Conservation (phyloP, 2,888 invertebrate species). For the Carpatolechia fugitivella region DNA sequence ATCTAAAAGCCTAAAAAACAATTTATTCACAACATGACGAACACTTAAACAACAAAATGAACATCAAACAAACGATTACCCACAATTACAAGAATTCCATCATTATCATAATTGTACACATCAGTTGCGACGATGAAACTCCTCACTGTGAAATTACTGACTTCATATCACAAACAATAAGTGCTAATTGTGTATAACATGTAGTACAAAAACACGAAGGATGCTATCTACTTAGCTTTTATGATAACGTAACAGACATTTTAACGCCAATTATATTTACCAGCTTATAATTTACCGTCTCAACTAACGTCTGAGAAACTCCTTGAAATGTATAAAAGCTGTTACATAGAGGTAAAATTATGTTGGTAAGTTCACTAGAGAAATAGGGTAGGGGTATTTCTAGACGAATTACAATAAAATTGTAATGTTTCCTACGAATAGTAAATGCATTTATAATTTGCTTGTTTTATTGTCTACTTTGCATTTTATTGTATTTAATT, state of each 20-base stretch:
- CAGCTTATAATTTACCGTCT: conserved; percentile 30
- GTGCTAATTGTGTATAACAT: conserved; percentile 56
- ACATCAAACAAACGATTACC: conserved; percentile 16
- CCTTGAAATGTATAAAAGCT: background rate
- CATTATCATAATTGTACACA: conserved; percentile 51
- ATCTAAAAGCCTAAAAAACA: background rate
- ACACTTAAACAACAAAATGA: conserved; percentile 13
- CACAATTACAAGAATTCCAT: conserved; percentile 48
- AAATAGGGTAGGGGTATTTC: conserved; percentile 63
- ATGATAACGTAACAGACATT: conserved; percentile 73
- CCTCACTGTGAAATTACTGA: conserved; percentile 49
- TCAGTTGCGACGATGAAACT: conserved; percentile 39
- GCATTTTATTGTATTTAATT: conserved; percentile 72
- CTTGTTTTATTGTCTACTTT: conserved; percentile 70
- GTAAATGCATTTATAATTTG: conserved; percentile 73
- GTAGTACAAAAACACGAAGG: conserved; percentile 47
- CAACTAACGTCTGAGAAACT: background rate
- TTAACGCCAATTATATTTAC: conserved; percentile 63
- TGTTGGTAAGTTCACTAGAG: conserved; percentile 19
- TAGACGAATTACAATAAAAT: conserved; percentile 71
- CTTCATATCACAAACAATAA: conserved; percentile 40
- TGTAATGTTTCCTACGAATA: conserved; percentile 61
- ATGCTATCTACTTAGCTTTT: conserved; percentile 69
- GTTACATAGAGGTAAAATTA: background rate
- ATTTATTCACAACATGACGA: background rate